Conservation (phyloP, 37 sponge, comb jelly and placozoan genomes). For the Dysidea cf. avara region DNA sequence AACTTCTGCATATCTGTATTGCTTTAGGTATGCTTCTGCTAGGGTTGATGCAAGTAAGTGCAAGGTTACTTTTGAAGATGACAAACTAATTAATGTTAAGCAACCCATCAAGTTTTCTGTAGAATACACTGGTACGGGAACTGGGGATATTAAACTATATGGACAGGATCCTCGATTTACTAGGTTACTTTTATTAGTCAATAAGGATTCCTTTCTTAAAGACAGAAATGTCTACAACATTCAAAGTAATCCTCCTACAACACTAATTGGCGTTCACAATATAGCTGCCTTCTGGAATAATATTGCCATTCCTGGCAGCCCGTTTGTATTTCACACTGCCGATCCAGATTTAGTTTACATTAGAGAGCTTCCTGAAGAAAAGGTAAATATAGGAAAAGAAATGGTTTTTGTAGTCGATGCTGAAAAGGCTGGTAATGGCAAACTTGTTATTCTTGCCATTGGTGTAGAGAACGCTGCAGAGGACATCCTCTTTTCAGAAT, state of each 20-base stretch:
- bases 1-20: conserved; percentile 64
- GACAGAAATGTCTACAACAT: conserved; percentile 41
- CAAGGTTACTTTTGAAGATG: too few species aligned
- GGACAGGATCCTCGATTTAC: too few species aligned
- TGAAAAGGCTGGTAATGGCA: conserved; percentile 33
- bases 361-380: conserved; percentile 35
- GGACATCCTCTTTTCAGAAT: neutral
- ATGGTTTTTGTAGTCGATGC: conserved; percentile 33
- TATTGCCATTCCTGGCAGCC: conserved; percentile 69
- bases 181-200: too few species aligned
- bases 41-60: too few species aligned
- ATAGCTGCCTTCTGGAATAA: conserved; percentile 73
- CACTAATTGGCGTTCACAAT: conserved; percentile 57
- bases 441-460: conserved; percentile 15
- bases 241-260: conserved; percentile 62
- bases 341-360: conserved; percentile 48
- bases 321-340: conserved; percentile 59
- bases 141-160: too few species aligned
- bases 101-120: too few species aligned
- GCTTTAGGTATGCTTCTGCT: conserved; percentile 64
- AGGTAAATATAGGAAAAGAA: conserved; percentile 20
- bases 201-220: too few species aligned
- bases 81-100: too few species aligned
- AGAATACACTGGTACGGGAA: too few species aligned
- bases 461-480: conserved; percentile 11